A percentile compares a stretch with the other conserved stretches of the same genome.
Evolutionary conservation across 2,113 vertebrate genomes (phyloP).

Genomic region (Sula dactylatra): DNA sequence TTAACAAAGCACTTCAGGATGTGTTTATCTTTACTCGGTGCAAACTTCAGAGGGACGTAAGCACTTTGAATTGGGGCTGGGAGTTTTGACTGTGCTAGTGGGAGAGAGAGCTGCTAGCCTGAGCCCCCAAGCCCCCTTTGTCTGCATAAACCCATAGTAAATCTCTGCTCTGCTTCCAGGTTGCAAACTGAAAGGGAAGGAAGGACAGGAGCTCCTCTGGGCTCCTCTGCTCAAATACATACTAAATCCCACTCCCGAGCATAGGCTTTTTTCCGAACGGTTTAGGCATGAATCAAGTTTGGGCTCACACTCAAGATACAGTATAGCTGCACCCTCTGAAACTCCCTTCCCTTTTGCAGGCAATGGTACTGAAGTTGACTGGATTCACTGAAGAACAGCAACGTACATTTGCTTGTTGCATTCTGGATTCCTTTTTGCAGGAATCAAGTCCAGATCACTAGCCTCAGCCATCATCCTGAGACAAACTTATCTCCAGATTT

Average conservation of each 20-base stretch:
- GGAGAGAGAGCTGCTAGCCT: background rate
- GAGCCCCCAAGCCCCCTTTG: background rate
- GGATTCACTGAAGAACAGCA: background rate
- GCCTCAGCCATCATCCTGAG: background rate
- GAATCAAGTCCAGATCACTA: background rate
- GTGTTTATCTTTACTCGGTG: background rate
- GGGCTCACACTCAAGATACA: background rate
- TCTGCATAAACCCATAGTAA: background rate
- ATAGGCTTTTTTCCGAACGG: background rate
- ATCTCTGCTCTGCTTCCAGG: background rate
- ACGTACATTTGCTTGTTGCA: background rate
- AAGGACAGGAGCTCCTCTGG: background rate
- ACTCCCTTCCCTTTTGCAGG: background rate
- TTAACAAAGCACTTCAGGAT: background rate
- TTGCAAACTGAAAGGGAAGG: background rate
- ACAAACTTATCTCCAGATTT: background rate
- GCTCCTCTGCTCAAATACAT: background rate
- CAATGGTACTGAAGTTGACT: background rate
- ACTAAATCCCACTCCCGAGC: background rate
- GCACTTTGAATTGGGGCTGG: background rate
- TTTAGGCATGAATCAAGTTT: background rate
- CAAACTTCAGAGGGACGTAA: background rate
- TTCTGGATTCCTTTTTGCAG: background rate
- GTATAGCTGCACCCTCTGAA: background rate
- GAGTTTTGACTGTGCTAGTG: background rate